A percentile compares a stretch with the other conserved stretches of the same genome.
These are phyloP conservation scores for Nasonovia ribisnigri DNA, from an alignment of 2,888 invertebrate species.

Conservation along the genomic window DNA sequence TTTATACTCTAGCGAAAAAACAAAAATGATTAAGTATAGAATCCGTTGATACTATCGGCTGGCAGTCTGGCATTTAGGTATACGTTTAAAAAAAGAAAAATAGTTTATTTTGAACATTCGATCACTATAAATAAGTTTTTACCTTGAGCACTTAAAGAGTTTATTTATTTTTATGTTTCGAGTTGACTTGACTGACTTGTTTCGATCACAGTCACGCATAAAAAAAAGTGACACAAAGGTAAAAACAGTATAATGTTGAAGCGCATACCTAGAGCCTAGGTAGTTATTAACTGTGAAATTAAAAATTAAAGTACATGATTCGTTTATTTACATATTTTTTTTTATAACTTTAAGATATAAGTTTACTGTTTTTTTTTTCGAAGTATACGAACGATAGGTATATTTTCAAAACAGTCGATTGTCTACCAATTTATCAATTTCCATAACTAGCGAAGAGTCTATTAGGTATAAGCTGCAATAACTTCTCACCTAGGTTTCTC, in stretches of 20 bases:
- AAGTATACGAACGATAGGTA: not conserved
- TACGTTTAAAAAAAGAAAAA: not conserved
- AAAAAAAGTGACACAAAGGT: no score
- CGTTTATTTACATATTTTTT: not conserved
- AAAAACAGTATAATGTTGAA: not conserved
- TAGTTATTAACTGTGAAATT: not conserved
- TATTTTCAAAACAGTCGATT: not conserved
- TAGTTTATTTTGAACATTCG: conserved; percentile 3
- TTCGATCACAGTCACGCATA: no score
- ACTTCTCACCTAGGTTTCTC: not conserved
- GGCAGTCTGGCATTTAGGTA: not conserved
- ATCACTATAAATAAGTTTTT: not conserved
- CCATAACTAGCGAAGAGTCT: not conserved
- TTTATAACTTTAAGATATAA: not conserved
- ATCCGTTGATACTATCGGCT: not conserved
- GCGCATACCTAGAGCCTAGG: not conserved
- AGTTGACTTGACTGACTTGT: not conserved
- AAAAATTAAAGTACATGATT: not conserved
- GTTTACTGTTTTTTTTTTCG: not conserved
- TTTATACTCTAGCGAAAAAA: not conserved
- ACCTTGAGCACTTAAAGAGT: not conserved
- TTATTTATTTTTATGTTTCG: not conserved
- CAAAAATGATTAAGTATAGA: not conserved
- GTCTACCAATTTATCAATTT: not conserved
- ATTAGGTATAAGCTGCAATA: not conserved